Percentiles rank a stretch among this genome's conserved stretches.
These are phyloP conservation scores for Cyprinodon variegatus DNA, from an alignment of 2,113 vertebrate genomes.

Conservation along the genomic window DNA sequence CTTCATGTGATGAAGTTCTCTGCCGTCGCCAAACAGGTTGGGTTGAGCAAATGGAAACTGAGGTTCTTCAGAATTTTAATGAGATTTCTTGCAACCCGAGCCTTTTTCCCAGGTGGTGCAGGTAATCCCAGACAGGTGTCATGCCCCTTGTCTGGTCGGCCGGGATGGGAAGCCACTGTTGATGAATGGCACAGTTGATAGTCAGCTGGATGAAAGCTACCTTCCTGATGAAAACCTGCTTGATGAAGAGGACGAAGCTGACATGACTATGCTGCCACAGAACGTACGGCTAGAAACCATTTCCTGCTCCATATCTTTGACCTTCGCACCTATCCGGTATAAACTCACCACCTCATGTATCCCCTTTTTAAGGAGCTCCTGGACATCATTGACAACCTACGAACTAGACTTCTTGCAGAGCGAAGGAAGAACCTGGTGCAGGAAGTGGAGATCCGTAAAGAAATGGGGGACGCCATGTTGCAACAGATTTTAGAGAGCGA, in stretches of 20 bases:
- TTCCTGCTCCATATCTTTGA: neutral
- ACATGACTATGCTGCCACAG: constrained; percentile 85
- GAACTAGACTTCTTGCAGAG: constrained; percentile 80
- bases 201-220: constrained; percentile 67
- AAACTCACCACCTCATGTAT: neutral
- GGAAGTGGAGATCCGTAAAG: constrained; percentile 88
- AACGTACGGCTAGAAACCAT: constrained; percentile 70
- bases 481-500: constrained; percentile 85
- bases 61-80: neutral
- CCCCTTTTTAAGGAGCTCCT: constrained; percentile 75
- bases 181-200: constrained; percentile 67
- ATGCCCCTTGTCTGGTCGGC: constrained; percentile 74
- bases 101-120: constrained; percentile 81
- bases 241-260: constrained; percentile 83
- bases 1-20: constrained; percentile 93
- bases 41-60: neutral
- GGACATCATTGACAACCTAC: constrained; percentile 80
- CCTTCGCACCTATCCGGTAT: neutral
- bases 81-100: neutral
- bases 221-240: constrained; percentile 77
- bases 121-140: constrained; percentile 77
- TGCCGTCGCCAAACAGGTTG: constrained; percentile 87
- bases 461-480: constrained; percentile 91
- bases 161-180: constrained; percentile 73
- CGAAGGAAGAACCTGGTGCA: constrained; percentile 83